A percentile compares a stretch with the other conserved stretches of the same genome.
Conservation (phyloP, 2,888 invertebrate genomes). For the Tholera decimalis region DNA sequence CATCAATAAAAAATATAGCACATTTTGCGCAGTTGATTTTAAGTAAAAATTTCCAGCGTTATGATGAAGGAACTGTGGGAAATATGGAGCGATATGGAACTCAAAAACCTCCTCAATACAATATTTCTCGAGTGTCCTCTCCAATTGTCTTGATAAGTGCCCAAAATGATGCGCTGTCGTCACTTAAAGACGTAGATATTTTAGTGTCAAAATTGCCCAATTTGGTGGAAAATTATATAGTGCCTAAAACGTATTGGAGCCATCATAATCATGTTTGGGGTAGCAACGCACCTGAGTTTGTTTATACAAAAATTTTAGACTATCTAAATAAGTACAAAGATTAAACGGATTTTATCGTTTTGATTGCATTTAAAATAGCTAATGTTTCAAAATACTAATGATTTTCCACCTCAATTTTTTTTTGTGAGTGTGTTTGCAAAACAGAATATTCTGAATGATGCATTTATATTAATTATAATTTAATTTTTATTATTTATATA, state of each 20-base stretch:
- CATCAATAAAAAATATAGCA: slow-evolving; percentile 82
- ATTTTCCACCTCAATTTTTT: neutral
- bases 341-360: neutral
- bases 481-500: too few relatives aligned
- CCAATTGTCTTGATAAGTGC: slow-evolving; percentile 82
- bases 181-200: slow-evolving; percentile 89
- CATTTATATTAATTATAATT: neutral
- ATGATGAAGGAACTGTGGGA: slow-evolving; percentile 78
- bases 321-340: slow-evolving; percentile 72
- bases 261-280: slow-evolving; percentile 86
- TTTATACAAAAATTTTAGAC: slow-evolving; percentile 77
- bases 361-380: neutral
- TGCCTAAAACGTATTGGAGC: slow-evolving; percentile 89
- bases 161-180: slow-evolving; percentile 92
- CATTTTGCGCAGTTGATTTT: slow-evolving; percentile 91
- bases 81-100: slow-evolving; percentile 81
- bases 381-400: neutral
- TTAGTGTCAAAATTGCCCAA: slow-evolving; percentile 90
- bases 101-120: slow-evolving; percentile 79
- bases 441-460: neutral
- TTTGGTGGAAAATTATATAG: slow-evolving; percentile 90
- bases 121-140: slow-evolving; percentile 77
- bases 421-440: neutral
- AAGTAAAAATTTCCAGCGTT: slow-evolving; percentile 80
- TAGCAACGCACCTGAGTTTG: slow-evolving; percentile 72